Evolutionary conservation across 2,888 invertebrate genomes (phyloP).

Genomic region (Meganola albula): DNA sequence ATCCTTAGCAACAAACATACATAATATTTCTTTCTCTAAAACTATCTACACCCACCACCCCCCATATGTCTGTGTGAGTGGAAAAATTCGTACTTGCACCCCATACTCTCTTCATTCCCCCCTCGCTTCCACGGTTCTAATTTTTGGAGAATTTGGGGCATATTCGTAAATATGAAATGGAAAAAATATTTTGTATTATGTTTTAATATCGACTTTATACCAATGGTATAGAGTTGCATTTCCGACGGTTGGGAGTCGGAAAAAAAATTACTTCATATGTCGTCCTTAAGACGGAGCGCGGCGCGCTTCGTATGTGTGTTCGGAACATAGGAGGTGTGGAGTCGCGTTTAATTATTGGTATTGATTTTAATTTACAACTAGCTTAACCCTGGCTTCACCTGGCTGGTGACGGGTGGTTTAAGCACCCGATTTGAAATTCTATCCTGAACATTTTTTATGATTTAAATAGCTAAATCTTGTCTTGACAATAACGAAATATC

Average conservation of each 20-base stretch:
- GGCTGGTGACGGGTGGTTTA: too few relatives aligned
- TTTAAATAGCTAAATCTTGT: too few relatives aligned
- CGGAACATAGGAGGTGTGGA: conserved; percentile 44
- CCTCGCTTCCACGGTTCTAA: conserved; percentile 77
- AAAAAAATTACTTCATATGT: conserved; percentile 79
- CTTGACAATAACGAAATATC: too few relatives aligned
- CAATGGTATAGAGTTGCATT: conserved; percentile 35
- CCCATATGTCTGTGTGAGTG: conserved; percentile 32
- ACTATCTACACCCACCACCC: conserved; percentile 59
- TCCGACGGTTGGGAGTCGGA: conserved; percentile 47
- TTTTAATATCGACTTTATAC: conserved; percentile 41
- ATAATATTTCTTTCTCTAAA: conserved; percentile 67
- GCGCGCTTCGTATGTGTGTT: conserved; percentile 74
- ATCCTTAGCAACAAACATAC: conserved; percentile 43
- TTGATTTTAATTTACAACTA: too few relatives aligned
- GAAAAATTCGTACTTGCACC: conserved; percentile 54
- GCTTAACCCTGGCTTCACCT: too few relatives aligned
- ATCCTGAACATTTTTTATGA: too few relatives aligned
- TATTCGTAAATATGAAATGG: conserved; percentile 80
- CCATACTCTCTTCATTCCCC: conserved; percentile 38
- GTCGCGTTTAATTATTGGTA: conserved; percentile 27
- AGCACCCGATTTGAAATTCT: too few relatives aligned
- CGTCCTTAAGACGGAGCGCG: conserved; percentile 78
- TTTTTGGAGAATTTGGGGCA: conserved; percentile 79
- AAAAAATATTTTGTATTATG: conserved; percentile 71